phyloP scores from a whole-genome alignment of 1,140 invertebrate species.

The Sinonovacula constricta region DNA sequence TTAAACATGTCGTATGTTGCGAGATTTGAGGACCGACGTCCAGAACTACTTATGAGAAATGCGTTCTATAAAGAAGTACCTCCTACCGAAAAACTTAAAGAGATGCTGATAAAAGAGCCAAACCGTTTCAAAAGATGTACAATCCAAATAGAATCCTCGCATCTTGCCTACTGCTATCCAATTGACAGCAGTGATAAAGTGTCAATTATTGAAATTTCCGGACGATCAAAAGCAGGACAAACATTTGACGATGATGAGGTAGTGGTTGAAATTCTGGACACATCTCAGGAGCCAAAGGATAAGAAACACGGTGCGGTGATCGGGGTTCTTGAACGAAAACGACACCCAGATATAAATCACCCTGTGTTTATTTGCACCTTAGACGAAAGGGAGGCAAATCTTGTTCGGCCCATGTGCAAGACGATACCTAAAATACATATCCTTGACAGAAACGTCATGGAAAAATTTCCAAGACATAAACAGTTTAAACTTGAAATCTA shows the following conservation, averaged over 20 bases:
- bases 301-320: constrained; percentile 61
- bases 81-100: neutral
- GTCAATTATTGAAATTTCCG: constrained; percentile 64
- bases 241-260: constrained; percentile 71
- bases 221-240: too few relatives aligned
- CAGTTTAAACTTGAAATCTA: constrained; percentile 33
- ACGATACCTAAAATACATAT: too few relatives aligned
- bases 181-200: constrained; percentile 16
- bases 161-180: too few relatives aligned
- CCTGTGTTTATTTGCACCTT: constrained; percentile 67
- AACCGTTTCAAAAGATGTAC: constrained; percentile 58
- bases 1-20: constrained; percentile 24
- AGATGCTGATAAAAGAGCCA: constrained; percentile 43
- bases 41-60: constrained; percentile 26
- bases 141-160: constrained; percentile 58
- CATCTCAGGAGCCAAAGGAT: constrained; percentile 9
- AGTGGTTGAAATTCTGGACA: constrained; percentile 65
- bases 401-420: constrained; percentile 74
- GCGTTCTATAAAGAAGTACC: constrained; percentile 13
- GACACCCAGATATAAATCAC: constrained; percentile 46
- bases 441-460: too few relatives aligned
- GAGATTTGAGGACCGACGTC: constrained; percentile 27
- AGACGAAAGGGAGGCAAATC: constrained; percentile 57
- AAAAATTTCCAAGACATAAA: constrained; percentile 64
- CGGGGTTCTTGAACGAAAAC: constrained; percentile 57